phyloP scores from a whole-genome alignment of 2,888 invertebrate species.

The Brachyopa scutellaris region DNA sequence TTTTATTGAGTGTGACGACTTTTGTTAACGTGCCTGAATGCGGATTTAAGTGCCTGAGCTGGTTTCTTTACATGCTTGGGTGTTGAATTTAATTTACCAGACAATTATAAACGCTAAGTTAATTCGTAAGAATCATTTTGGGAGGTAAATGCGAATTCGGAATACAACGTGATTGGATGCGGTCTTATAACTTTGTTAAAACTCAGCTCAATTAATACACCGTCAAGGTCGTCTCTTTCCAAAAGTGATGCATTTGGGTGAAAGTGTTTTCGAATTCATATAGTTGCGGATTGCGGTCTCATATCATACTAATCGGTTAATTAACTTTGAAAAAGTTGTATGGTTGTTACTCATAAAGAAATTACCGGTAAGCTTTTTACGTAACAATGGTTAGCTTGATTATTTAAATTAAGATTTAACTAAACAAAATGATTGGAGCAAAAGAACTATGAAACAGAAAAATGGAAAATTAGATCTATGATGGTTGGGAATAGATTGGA shows the following conservation, averaged over 20 bases:
- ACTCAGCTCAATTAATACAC: no score
- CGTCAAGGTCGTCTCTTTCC: conserved; percentile 11
- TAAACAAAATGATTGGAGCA: no score
- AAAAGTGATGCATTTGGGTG: neutral
- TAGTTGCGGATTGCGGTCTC: no score
- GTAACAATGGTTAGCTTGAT: neutral
- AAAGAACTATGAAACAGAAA: no score
- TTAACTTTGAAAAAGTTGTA: conserved; percentile 21
- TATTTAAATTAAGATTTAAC: no score
- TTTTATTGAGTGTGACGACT: neutral
- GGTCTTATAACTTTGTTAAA: neutral
- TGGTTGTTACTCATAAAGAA: neutral
- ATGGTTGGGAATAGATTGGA: no score
- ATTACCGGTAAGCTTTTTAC: neutral
- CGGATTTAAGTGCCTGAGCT: neutral
- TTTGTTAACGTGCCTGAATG: neutral
- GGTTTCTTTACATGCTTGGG: neutral
- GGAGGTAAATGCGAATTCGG: neutral
- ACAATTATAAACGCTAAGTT: neutral
- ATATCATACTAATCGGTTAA: conserved; percentile 5
- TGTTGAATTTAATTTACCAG: neutral
- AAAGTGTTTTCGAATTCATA: neutral
- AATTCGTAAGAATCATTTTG: neutral
- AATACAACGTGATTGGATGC: neutral
- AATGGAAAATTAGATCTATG: no score